phyloP scores from a whole-genome alignment of 2,888 invertebrate genomes.

The Choreutis nemorana region DNA sequence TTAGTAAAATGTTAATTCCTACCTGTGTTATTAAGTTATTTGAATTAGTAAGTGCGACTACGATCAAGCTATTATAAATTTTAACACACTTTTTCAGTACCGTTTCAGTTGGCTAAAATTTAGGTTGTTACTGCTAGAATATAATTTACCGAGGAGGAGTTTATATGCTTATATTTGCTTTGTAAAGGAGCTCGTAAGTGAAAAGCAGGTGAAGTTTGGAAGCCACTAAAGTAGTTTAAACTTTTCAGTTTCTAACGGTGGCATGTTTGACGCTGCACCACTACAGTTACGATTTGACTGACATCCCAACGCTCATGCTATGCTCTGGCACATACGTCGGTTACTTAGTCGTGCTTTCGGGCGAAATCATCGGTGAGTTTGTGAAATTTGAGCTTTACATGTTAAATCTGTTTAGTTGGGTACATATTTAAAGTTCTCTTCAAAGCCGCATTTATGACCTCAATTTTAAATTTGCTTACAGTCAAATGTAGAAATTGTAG shows the following conservation, averaged over 20 bases:
- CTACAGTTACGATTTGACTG: constrained; percentile 53
- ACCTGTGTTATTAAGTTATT: constrained; percentile 52
- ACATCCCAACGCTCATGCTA: constrained; percentile 46
- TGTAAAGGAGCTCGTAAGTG: too few species aligned
- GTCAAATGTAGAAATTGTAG: too few species aligned
- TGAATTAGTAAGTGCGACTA: constrained; percentile 51
- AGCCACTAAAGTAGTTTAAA: too few species aligned
- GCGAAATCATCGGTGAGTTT: constrained; percentile 46
- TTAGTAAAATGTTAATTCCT: constrained; percentile 46
- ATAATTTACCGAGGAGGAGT: too few species aligned
- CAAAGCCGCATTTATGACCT: not conserved
- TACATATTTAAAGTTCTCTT: not conserved
- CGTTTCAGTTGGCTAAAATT: too few species aligned
- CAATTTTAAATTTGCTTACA: too few species aligned
- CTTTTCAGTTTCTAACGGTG: constrained; percentile 36
- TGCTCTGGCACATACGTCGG: constrained; percentile 55
- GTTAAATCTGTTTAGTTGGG: not conserved
- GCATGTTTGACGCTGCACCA: constrained; percentile 47
- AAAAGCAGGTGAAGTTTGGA: too few species aligned
- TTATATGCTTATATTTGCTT: too few species aligned
- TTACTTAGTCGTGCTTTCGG: constrained; percentile 47
- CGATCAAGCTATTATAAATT: too few species aligned
- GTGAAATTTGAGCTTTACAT: not conserved
- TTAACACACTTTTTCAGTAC: too few species aligned
- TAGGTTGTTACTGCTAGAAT: too few species aligned